Evolutionary conservation across 2,797 vertebrate genomes (phyloP), one percentile per base, ranked within the genome.

Genomic region (Chelmon rostratus): DNA sequence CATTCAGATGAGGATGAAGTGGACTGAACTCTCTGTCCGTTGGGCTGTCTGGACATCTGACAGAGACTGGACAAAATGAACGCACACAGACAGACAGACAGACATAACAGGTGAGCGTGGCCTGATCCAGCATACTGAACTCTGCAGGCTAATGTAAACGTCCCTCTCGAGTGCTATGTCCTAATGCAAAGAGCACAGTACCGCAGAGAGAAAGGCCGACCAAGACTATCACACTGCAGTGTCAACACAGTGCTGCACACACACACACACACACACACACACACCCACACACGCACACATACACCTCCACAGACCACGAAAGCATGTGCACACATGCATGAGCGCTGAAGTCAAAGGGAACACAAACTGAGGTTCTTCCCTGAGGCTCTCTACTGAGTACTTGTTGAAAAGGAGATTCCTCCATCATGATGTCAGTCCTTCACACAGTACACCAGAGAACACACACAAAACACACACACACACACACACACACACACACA

Each of bases 351-450:
- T 86, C 86, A 72, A 84, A 79, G 70, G 50, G 46, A 87, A 69
- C 68, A 80, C n/a, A 86, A 79, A 88, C 71, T 68, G 63, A 68
- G 58, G 37, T 19, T 73, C n/a, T 53, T 76, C 72, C 85, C 73
- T 0, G 13, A 59, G 83, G 81, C 82, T 80, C 63, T 72, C 25
- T 33, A 33, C 37, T 65, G 69, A 86, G 53, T 8, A 79, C 72
- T 84, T 80, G 66, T 76, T 84, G 78, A 85, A 83, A 84, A 72
- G 67, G 49, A 87, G 81, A 91, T 91, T 91, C 89, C 73, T 76
- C 63, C 31, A 82, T 57, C 78, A 76, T 91, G 84, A 89, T 86
- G 84, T 92, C 82, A 93, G 78, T 38, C 25, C 15, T 84, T 76
- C 54, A 83, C 75, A 82, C 79, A 66, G 28, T 57, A 23, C 57